phyloP scores from a whole-genome alignment of 1,140 invertebrate genomes.

The Whitmania pigra region DNA sequence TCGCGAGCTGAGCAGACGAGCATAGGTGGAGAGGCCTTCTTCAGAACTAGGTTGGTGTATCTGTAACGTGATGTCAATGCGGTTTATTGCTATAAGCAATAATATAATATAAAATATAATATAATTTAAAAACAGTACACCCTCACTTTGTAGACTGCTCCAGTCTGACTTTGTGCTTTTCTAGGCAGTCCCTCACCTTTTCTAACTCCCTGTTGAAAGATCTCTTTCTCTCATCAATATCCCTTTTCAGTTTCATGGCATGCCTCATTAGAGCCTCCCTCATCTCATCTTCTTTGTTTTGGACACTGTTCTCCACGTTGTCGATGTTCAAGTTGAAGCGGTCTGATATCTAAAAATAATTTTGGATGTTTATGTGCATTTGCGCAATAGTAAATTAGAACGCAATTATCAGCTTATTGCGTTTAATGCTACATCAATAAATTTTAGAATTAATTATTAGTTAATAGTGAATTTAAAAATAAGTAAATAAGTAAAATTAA shows the following conservation, averaged over 20 bases:
- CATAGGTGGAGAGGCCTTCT: not conserved
- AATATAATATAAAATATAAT: too few relatives aligned
- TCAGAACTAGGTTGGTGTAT: not conserved
- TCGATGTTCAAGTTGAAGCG: constrained; percentile 1
- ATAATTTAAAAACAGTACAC: too few relatives aligned
- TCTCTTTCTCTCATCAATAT: constrained; percentile 1
- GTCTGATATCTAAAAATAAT: not conserved
- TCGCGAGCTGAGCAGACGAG: constrained; percentile 2
- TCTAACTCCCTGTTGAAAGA: not conserved
- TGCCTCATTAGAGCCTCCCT: not conserved
- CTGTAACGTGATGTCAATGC: not conserved
- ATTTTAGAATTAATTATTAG: too few relatives aligned
- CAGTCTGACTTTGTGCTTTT: constrained; percentile 2
- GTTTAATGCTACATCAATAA: too few relatives aligned
- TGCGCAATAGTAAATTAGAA: too few relatives aligned
- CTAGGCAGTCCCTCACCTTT: not conserved
- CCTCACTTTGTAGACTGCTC: not conserved
- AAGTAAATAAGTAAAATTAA: not conserved
- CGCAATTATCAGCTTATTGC: too few relatives aligned
- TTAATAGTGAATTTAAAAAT: too few relatives aligned
- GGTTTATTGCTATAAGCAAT: not conserved
- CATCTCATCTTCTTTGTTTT: constrained; percentile 8
- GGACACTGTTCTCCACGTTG: constrained; percentile 6
- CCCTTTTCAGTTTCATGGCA: not conserved
- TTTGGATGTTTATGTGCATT: too few relatives aligned